A percentile compares a stretch with the other conserved stretches of the same genome.
These are phyloP conservation scores for Actinostola sp. DNA, from an alignment of 92 coral and sea anemone genomes.

Conservation along the genomic window DNA sequence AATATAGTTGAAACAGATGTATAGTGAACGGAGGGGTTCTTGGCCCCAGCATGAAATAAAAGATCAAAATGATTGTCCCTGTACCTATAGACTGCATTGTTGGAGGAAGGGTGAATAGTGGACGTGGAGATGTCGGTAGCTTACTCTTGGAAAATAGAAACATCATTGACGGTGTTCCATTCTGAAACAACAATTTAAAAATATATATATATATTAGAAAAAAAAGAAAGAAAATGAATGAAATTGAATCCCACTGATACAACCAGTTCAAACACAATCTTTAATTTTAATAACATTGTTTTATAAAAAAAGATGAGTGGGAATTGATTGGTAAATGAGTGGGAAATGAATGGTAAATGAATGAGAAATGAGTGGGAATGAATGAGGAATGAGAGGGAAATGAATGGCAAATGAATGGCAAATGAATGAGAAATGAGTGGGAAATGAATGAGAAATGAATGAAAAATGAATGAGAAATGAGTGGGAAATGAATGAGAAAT, in stretches of 20 bases:
- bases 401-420: too few species aligned
- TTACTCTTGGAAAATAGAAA: conserved; percentile 23
- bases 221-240: not conserved
- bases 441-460: not conserved
- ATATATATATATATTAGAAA: not conserved
- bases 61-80: too few species aligned
- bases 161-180: conserved; percentile 7
- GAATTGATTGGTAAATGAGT: not conserved
- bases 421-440: too few species aligned
- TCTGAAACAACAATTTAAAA: conserved; percentile 23
- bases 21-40: too few species aligned
- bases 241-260: not conserved
- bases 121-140: conserved; percentile 36
- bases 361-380: too few species aligned
- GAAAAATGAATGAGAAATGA: not conserved
- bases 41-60: too few species aligned
- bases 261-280: too few species aligned
- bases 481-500: not conserved
- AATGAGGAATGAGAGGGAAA: too few species aligned
- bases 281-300: not conserved
- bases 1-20: too few species aligned
- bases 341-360: too few species aligned
- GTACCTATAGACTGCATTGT: conserved; percentile 65
- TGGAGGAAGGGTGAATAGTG: conserved; percentile 40
- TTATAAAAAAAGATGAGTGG: not conserved